A percentile compares a stretch with the other conserved stretches of the same genome.
These are phyloP conservation scores for Berghia stephanieae DNA, from an alignment of 1,140 invertebrate species.

Conservation along the genomic window DNA sequence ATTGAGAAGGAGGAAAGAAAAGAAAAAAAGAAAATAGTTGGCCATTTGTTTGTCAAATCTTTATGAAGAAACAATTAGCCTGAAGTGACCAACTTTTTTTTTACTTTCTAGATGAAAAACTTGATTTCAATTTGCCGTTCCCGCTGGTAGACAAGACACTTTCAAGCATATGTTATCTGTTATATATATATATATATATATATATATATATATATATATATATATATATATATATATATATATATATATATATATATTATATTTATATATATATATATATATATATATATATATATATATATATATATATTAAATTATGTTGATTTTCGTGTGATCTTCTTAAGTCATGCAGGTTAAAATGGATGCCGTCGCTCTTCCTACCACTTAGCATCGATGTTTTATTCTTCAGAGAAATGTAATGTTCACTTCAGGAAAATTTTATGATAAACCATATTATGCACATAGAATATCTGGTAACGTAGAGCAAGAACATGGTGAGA, in stretches of 20 bases:
- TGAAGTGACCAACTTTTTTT: too few relatives aligned
- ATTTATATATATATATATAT: background rate
- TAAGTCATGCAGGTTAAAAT: background rate
- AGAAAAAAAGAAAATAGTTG: background rate
- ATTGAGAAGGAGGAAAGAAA: too few relatives aligned
- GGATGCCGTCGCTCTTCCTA: background rate
- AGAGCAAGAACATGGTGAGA: background rate
- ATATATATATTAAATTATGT: slow-evolving; percentile 8
- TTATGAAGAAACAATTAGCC: too few relatives aligned
- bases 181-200: background rate
- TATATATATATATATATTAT: slow-evolving; percentile 3
- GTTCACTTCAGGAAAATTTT: too few relatives aligned
- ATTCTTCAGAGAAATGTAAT: too few relatives aligned
- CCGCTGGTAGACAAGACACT: too few relatives aligned
- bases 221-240: background rate
- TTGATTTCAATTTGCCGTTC: too few relatives aligned
- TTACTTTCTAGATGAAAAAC: too few relatives aligned
- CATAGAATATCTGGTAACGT: background rate
- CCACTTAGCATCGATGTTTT: too few relatives aligned
- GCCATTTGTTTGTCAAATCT: too few relatives aligned
- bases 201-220: background rate
- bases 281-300: background rate
- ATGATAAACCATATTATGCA: background rate
- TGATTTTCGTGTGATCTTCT: background rate
- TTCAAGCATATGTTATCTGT: background rate